Percentiles rank a stretch among this genome's conserved stretches.
Conservation (phyloP, 2,888 invertebrate species). For the Nephrocerus scutellatus region DNA sequence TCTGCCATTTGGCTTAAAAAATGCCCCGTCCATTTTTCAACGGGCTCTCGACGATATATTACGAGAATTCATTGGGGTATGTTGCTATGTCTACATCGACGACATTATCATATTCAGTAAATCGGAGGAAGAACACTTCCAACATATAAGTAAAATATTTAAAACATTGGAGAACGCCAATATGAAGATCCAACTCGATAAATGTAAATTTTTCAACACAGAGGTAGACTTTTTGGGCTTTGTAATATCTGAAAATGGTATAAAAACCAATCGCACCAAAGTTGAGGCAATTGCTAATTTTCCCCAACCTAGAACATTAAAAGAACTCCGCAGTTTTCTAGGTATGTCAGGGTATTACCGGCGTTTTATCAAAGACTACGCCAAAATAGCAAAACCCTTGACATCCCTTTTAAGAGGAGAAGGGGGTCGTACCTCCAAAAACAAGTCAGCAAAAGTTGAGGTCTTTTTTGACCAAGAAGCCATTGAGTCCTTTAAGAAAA, state of each 20-base stretch:
- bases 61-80: constrained; percentile 8
- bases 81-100: constrained; percentile 15
- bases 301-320: constrained; percentile 5
- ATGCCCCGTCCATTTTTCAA: constrained; percentile 14
- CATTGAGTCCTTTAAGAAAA: constrained; percentile 11
- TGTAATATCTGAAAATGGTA: constrained; percentile 12
- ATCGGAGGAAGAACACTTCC: constrained; percentile 9
- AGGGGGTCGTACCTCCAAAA: constrained; percentile 14
- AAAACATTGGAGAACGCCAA: constrained; percentile 7
- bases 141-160: constrained; percentile 15
- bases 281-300: constrained; percentile 13
- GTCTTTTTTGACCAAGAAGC: constrained; percentile 3
- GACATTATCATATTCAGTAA: constrained; percentile 17
- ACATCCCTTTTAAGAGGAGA: constrained; percentile 11
- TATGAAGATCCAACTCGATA: constrained; percentile 16
- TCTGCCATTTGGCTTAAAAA: constrained; percentile 14
- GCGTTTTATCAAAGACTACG: constrained; percentile 11
- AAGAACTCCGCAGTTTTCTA: constrained; percentile 8
- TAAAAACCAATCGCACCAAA: constrained; percentile 14
- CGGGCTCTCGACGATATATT: constrained; percentile 14
- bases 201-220: constrained; percentile 8
- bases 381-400: constrained; percentile 9
- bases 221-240: no score
- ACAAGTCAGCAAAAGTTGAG: constrained; percentile 8
- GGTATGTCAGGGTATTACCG: constrained; percentile 11